Evolutionary conservation across 1,140 invertebrate species (phyloP).

Genomic region (Mercenaria mercenaria): DNA sequence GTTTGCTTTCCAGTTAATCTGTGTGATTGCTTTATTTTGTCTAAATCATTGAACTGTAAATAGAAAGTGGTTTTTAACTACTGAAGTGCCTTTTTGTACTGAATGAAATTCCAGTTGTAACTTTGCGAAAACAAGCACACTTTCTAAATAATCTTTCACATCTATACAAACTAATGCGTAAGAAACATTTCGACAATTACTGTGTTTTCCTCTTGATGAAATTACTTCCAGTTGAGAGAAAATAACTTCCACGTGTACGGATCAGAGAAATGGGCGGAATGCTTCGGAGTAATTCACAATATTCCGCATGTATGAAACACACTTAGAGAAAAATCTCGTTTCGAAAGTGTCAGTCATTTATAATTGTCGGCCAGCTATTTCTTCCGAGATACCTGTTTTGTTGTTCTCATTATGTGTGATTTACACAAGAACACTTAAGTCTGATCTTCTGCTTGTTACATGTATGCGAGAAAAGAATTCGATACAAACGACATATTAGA

Average conservation of each 20-base stretch:
- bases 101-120: no score
- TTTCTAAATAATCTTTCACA: no score
- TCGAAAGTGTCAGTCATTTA: background rate
- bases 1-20: no score
- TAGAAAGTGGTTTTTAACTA: no score
- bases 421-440: background rate
- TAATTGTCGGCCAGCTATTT: background rate
- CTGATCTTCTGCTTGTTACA: no score
- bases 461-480: no score
- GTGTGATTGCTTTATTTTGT: no score
- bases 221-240: background rate
- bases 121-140: no score
- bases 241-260: constrained; percentile 32
- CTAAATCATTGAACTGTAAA: no score
- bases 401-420: background rate
- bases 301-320: background rate
- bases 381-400: background rate
- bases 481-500: no score
- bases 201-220: background rate
- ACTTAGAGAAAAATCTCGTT: background rate
- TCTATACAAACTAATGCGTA: background rate
- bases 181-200: constrained; percentile 12
- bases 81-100: no score
- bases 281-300: background rate
- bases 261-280: constrained; percentile 38